Conservation (phyloP, 2,113 vertebrate genomes). For the Poeciliopsis occidentalis region DNA sequence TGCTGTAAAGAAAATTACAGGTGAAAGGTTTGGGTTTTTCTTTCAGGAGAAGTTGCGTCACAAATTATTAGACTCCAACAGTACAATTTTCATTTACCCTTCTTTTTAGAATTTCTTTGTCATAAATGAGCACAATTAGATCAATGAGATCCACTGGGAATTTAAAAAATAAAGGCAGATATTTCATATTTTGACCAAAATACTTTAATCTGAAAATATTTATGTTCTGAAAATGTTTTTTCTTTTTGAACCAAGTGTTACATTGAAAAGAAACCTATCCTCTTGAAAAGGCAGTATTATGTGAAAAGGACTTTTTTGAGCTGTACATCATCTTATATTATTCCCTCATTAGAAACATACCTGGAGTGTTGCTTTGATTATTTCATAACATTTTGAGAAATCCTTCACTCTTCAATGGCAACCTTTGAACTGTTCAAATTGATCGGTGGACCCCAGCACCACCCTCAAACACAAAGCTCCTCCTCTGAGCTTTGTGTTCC, state of each 20-base stretch:
- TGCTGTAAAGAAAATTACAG: conserved; percentile 33
- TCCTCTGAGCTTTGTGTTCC: too few relatives aligned
- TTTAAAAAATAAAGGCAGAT: conserved; percentile 22
- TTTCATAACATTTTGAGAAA: too few relatives aligned
- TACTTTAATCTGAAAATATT: conserved; percentile 31
- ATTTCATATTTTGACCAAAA: conserved; percentile 44
- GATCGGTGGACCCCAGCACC: too few relatives aligned
- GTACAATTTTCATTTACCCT: too few relatives aligned
- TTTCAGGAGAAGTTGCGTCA: conserved; percentile 5
- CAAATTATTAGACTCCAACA: neutral
- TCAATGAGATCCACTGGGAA: conserved; percentile 26
- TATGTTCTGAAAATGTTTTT: conserved; percentile 18
- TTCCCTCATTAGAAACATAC: too few relatives aligned
- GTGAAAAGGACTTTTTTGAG: too few relatives aligned
- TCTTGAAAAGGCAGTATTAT: neutral
- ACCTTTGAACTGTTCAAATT: too few relatives aligned
- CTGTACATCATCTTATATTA: too few relatives aligned
- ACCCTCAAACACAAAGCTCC: too few relatives aligned
- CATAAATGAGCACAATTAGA: neutral
- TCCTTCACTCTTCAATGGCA: too few relatives aligned
- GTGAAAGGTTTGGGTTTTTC: neutral
- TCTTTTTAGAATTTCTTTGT: too few relatives aligned
- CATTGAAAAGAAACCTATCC: conserved; percentile 27
- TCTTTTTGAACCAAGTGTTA: conserved; percentile 25
- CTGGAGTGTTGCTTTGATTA: too few relatives aligned